Evolutionary conservation across 2,797 vertebrate species (phyloP), one percentile per base, ranked within the genome.

Genomic region (Lutjanus argentimaculatus): DNA sequence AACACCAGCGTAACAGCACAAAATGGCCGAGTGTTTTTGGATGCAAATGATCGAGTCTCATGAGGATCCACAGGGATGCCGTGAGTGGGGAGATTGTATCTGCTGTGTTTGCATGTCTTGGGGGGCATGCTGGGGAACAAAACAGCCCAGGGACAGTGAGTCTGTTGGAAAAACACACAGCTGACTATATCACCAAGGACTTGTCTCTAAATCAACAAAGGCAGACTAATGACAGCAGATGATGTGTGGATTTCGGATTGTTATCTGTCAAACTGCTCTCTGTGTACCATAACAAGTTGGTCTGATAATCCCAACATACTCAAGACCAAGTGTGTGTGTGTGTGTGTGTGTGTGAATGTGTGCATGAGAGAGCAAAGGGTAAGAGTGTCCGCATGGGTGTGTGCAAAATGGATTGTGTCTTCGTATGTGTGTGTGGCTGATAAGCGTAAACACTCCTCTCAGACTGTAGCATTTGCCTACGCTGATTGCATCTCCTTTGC

Each of bases 401-500:
- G 69, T 55, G 5, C 75, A 66, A 48, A 75, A 67, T 61, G n/a
- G 68, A 75, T 67, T 70, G 67, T 62, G 69, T 78, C 15, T 83
- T 45, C 66, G 52, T 80, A 70, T 76, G 78, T 64, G 74, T 72
- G 75, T 80, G 80, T 57, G 83, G 64, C 86, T 88, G 87, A 91
- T 86, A 70, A 88, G 85, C 55, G 15, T 90, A 87, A 92, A 92
- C 85, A 88, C 48, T 61, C 82, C 82, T 88, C 83, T 90, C 73
- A 79, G 82, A 86, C 82, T 84, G 85, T 83, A 74, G 79, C 83
- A 75, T 92, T 91, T 85, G 80, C 87, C 87, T 69, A 77, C 48
- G 43, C 87, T 88, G 93, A 94, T 93, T 93, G 80, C 87, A 93
- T 89, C 88, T 89, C 80, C 62, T 82, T 57, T 57, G 64, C 76